Evolutionary conservation across 2,797 vertebrate species (phyloP).

Genomic region (Ara ararauna): DNA sequence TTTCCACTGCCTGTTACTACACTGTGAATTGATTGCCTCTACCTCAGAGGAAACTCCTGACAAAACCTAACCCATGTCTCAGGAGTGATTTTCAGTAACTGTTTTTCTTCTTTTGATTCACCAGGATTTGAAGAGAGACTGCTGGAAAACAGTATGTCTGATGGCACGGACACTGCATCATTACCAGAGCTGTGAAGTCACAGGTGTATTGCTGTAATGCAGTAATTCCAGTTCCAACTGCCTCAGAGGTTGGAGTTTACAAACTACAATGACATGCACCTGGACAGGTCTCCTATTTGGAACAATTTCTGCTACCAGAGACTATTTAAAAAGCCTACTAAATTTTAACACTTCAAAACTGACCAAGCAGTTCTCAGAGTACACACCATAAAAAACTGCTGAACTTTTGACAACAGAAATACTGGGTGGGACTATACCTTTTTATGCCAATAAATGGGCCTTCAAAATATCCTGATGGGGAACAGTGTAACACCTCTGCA

Average conservation of each 20-base stretch:
- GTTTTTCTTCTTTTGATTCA: not conserved
- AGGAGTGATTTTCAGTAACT: not conserved
- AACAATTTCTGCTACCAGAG: not conserved
- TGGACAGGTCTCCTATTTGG: not conserved
- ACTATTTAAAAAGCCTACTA: not conserved
- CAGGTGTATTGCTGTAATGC: not conserved
- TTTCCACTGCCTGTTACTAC: not conserved
- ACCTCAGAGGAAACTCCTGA: not conserved
- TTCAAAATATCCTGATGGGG: not conserved
- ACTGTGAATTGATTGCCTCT: rapidly evolving
- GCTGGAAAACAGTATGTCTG: not conserved
- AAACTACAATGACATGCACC: not conserved
- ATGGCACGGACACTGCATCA: not conserved
- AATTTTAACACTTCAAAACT: not conserved
- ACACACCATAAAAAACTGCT: not conserved
- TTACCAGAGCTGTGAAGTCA: not conserved
- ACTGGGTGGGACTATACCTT: not conserved
- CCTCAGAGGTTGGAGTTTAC: not conserved
- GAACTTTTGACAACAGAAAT: not conserved
- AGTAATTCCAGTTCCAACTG: not conserved
- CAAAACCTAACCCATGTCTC: not conserved
- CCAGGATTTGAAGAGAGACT: not conserved
- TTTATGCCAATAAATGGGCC: not conserved
- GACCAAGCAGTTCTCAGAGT: not conserved
- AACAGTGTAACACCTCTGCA: not conserved